Evolutionary conservation across 2,888 invertebrate genomes (phyloP), one percentile per base, ranked within the genome.

Genomic region (Physocephala rufipes): DNA sequence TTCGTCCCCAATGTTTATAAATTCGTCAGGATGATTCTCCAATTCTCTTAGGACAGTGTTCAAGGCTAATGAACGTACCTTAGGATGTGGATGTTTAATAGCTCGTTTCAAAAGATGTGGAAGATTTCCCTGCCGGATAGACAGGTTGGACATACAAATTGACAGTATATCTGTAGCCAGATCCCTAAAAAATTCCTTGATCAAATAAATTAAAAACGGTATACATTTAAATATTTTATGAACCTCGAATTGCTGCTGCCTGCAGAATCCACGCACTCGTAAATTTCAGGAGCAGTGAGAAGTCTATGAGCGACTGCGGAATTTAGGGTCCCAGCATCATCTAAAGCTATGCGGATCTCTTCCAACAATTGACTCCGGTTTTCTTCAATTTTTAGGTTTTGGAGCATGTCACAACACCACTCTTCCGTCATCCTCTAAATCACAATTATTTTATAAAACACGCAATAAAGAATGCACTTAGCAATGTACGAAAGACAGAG

Each of bases 141-240:
- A 87, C 76, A 93, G 86, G 77, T 90, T 90, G 13, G 89, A 87
- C 82, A 94, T 88, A 78, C 92, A 89, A 72, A 89, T 84, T 58
- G 89, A 87, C 49, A 93, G 84, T 5, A 93, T 89, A 78, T 92
- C 91, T 80, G 90, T 90, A 21, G 91, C 89, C 71, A 91, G 79
- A 76, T 89, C 88, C 4, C 90, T 53, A 53, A 53, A 21, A n/a
- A n/a, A 16, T 49, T 16, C 49, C 13, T 49, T 12, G 4, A 45
- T 12, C 12, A 49, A 49, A 12, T 13, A 55, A 21, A 55, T 21
- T 13, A 21, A 19, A 55, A 21, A 5, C 24, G 55, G 12, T 21
- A 13, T 3, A 21, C 13, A 55, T 55, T 55, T 19, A 5, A 13
- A 2, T n/a, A 12, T 26, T 36, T 62, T 0, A 19, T 47, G 43